These are phyloP conservation scores for Sicus ferrugineus DNA, from an alignment of 2,888 invertebrate species.

Conservation along the genomic window DNA sequence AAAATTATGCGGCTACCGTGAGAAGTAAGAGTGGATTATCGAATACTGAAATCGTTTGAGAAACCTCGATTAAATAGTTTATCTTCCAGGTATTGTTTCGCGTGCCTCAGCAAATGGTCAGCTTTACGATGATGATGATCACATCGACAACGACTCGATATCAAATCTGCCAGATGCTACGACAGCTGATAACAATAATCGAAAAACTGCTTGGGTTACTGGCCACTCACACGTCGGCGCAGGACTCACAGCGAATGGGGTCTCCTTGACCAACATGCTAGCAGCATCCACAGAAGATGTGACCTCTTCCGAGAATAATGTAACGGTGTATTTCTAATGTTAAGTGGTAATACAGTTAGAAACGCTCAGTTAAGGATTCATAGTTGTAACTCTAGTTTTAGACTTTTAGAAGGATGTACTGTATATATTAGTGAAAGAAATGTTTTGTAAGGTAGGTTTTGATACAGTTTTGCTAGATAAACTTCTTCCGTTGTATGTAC, in stretches of 20 bases:
- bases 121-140: slow-evolving; percentile 65
- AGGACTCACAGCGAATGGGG: slow-evolving; percentile 42
- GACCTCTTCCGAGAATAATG: slow-evolving; percentile 68
- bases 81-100: slow-evolving; percentile 66
- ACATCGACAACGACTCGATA: slow-evolving; percentile 62
- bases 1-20: slow-evolving; percentile 67
- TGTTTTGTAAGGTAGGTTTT: slow-evolving; percentile 27
- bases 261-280: slow-evolving; percentile 56
- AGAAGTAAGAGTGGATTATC: slow-evolving; percentile 65
- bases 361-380: too few relatives aligned
- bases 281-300: slow-evolving; percentile 57
- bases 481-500: slow-evolving; percentile 48
- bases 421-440: slow-evolving; percentile 18
- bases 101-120: slow-evolving; percentile 64
- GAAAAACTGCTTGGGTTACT: slow-evolving; percentile 54
- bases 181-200: slow-evolving; percentile 48
- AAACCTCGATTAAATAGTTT: slow-evolving; percentile 47
- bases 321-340: slow-evolving; percentile 70
- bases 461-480: slow-evolving; percentile 21
- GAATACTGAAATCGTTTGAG: slow-evolving; percentile 20
- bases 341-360: too few relatives aligned
- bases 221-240: not conserved
- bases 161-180: slow-evolving; percentile 46
- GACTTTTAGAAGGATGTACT: not conserved
- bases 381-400: slow-evolving; percentile 1